Percentiles rank a stretch among this genome's conserved stretches.
These are phyloP conservation scores for Lacerta bilineata DNA, from an alignment of 2,797 vertebrate genomes.

Conservation along the genomic window DNA sequence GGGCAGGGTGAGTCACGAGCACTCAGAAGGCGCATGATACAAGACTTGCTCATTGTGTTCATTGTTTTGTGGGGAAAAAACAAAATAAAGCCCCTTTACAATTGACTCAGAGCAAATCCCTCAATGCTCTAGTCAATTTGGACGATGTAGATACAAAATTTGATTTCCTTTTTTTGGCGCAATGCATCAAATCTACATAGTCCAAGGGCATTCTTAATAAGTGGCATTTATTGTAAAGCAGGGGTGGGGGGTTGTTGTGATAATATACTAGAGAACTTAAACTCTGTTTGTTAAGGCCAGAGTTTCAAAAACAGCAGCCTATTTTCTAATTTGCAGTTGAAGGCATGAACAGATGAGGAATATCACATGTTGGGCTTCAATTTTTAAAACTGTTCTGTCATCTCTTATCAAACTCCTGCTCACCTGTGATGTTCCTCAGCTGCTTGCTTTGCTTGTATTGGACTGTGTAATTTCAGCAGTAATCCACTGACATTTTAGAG, in stretches of 20 bases:
- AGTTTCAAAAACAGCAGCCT: not conserved
- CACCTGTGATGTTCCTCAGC: not conserved
- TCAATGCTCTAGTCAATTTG: not conserved
- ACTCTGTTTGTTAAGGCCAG: not conserved
- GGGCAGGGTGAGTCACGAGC: constrained; percentile 8
- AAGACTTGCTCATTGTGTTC: not conserved
- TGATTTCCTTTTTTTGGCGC: not conserved
- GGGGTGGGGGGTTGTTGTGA: not conserved
- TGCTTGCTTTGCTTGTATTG: not conserved
- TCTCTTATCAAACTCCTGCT: not conserved
- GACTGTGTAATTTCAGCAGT: not conserved
- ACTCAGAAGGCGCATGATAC: not conserved
- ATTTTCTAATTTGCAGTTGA: not conserved
- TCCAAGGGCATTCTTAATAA: not conserved
- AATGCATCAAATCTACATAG: not conserved
- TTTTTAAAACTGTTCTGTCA: not conserved
- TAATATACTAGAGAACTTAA: not conserved
- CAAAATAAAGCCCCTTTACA: constrained; percentile 9
- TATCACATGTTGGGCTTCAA: not conserved
- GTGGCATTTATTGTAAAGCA: not conserved
- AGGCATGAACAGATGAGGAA: not conserved
- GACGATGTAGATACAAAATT: not conserved
- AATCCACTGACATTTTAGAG: not conserved
- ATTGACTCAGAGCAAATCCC: not conserved
- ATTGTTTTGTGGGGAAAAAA: not conserved